Conservation (phyloP, 1,140 invertebrate genomes). For the Cataglyphis hispanica region DNA sequence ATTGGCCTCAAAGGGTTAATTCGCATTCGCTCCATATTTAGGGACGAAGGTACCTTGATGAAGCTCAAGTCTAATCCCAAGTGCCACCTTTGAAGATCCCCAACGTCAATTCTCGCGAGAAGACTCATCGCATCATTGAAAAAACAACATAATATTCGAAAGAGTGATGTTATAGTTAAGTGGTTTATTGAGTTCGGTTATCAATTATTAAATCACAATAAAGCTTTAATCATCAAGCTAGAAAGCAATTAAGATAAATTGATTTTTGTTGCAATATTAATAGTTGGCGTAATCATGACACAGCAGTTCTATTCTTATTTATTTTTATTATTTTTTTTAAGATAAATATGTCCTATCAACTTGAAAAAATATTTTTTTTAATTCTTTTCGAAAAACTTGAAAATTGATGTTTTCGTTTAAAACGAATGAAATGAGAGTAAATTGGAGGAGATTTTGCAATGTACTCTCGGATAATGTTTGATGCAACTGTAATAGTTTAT, state of each 20-base stretch:
- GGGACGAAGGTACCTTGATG: constrained; percentile 75
- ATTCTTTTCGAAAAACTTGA: neutral
- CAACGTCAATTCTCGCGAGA: neutral
- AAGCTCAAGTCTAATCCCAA: constrained; percentile 72
- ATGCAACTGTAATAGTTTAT: constrained; percentile 36
- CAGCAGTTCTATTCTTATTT: neutral
- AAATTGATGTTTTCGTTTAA: neutral
- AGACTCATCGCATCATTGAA: constrained; percentile 11
- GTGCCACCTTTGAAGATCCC: constrained; percentile 80
- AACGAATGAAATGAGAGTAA: neutral
- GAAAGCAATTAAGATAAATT: neutral
- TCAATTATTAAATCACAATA: neutral
- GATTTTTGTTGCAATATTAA: neutral
- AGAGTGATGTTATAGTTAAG: constrained; percentile 11
- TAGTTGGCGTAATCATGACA: neutral
- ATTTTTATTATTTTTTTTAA: constrained; percentile 5
- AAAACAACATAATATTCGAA: constrained; percentile 18
- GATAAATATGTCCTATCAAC: neutral
- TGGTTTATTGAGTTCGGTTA: neutral
- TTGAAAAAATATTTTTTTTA: neutral
- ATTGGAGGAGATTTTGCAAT: neutral
- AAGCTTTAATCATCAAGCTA: constrained; percentile 6
- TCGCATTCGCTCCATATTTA: constrained; percentile 78
- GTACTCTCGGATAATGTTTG: neutral
- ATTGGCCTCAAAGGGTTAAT: constrained; percentile 47